These are phyloP conservation scores for Zelleria hepariella DNA, from an alignment of 2,888 invertebrate species.

Conservation along the genomic window DNA sequence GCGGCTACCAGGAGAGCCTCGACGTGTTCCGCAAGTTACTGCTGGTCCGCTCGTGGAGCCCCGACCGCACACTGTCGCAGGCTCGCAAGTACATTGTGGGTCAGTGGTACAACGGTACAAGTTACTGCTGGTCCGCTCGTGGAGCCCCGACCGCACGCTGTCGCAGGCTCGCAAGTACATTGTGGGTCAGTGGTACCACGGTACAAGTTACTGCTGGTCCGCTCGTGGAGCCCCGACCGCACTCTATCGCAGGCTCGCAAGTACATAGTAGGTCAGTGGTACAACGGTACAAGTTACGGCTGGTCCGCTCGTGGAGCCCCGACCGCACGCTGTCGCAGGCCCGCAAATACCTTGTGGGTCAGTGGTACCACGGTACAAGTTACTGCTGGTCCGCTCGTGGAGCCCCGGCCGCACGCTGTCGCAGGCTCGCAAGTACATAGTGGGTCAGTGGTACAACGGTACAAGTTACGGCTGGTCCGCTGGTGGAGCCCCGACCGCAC, in stretches of 20 bases:
- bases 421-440: conserved; percentile 92
- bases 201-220: conserved; percentile 87
- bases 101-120: conserved; percentile 31
- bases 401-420: conserved; percentile 95
- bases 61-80: conserved; percentile 94
- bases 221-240: conserved; percentile 96
- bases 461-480: conserved; percentile 87
- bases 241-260: conserved; percentile 93
- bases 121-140: no score
- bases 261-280: conserved; percentile 84
- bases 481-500: conserved; percentile 97
- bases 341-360: conserved; percentile 88
- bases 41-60: conserved; percentile 94
- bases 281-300: conserved; percentile 86
- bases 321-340: conserved; percentile 96
- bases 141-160: no score
- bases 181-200: no score
- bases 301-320: conserved; percentile 95
- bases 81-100: conserved; percentile 92
- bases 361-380: no score
- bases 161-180: no score
- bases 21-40: conserved; percentile 92
- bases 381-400: conserved; percentile 92
- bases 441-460: conserved; percentile 78
- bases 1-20: conserved; percentile 86